phyloP scores from a whole-genome alignment of 2,797 vertebrate genomes.

The Mus minutoides region DNA sequence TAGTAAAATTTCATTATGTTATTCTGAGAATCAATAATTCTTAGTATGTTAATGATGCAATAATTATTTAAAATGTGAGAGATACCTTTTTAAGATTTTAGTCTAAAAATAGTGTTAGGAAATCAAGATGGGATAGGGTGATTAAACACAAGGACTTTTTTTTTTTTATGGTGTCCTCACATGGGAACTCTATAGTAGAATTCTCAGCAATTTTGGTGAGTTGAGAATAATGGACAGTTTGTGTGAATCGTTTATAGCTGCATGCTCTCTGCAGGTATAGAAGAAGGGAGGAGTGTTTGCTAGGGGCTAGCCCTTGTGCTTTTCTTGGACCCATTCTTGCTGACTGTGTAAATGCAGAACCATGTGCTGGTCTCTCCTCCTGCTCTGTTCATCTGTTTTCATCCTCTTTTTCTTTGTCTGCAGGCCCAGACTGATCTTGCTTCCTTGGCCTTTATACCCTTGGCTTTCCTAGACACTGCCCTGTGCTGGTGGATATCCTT shows the following conservation, averaged over 20 bases:
- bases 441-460: slow-evolving; percentile 92
- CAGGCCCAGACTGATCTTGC: slow-evolving; percentile 92
- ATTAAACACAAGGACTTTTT: neutral
- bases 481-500: slow-evolving; percentile 94
- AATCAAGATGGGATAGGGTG: slow-evolving; percentile 1
- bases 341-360: slow-evolving; percentile 63
- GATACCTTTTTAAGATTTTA: neutral
- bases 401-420: slow-evolving; percentile 88
- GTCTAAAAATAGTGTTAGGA: neutral
- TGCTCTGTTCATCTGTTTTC: slow-evolving; percentile 84
- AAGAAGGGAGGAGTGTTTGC: slow-evolving; percentile 29
- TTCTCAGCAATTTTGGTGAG: slow-evolving; percentile 43
- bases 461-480: slow-evolving; percentile 93
- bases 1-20: slow-evolving; percentile 55
- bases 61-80: slow-evolving; percentile 42
- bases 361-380: slow-evolving; percentile 71
- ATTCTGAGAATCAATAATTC: slow-evolving; percentile 39
- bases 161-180: slow-evolving; percentile 9
- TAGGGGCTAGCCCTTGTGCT: slow-evolving; percentile 21
- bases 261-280: neutral
- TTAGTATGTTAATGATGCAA: slow-evolving; percentile 22
- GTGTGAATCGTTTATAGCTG: neutral
- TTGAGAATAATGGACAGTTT: slow-evolving; percentile 47
- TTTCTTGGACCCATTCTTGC: slow-evolving; percentile 51
- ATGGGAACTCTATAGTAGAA: neutral